Conservation (phyloP, 2,113 vertebrate genomes). For the Mastomys coucha region DNA sequence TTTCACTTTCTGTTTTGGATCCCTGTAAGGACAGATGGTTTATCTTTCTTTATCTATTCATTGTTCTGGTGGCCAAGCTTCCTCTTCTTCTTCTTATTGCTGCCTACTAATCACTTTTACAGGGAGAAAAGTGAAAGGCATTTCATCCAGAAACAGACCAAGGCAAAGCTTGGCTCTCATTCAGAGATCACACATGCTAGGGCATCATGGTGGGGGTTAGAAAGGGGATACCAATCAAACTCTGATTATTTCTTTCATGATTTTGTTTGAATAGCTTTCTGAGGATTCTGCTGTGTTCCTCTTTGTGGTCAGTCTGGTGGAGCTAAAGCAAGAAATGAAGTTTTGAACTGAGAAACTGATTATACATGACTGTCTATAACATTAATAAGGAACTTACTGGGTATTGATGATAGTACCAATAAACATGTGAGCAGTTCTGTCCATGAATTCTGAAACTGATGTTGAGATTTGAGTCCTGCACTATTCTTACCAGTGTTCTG, state of each 20-base stretch:
- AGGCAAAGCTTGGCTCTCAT: not conserved
- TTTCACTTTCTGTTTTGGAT: not conserved
- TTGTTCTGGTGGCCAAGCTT: not conserved
- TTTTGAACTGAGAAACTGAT: slow-evolving; percentile 13
- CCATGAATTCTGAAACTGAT: not conserved
- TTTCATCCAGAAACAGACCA: slow-evolving; percentile 28
- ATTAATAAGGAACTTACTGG: not conserved
- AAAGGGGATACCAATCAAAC: not conserved
- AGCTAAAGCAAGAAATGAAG: not conserved
- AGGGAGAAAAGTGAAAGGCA: not conserved
- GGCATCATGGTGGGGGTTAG: not conserved
- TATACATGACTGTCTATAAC: not conserved
- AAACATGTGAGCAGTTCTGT: not conserved
- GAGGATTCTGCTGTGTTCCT: not conserved
- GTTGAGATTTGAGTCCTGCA: not conserved
- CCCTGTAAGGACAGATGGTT: not conserved
- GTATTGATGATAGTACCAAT: not conserved
- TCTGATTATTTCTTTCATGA: slow-evolving; percentile 23
- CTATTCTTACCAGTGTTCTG: not conserved
- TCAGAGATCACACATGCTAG: not conserved
- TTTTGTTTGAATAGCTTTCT: not conserved
- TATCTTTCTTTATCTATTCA: not conserved
- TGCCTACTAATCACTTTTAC: slow-evolving; percentile 33
- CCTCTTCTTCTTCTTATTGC: not conserved
- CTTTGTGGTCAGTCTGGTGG: not conserved